Base-by-base conservation (phyloP, 2,888 invertebrate species). In the Adelognathus sp. region DNA sequence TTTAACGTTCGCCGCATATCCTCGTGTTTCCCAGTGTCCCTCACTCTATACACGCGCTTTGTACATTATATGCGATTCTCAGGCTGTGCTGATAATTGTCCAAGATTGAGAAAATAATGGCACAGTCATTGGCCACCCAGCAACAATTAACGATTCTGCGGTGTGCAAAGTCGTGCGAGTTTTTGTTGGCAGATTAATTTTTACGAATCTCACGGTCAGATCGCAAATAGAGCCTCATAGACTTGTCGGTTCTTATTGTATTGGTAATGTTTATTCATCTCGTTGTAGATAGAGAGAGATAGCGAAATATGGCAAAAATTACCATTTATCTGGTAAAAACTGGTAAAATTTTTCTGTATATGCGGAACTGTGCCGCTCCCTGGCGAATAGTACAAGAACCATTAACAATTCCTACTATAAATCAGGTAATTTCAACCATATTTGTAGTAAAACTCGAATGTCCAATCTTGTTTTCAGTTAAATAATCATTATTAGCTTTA, bases 1-100 rank as follows among this genome's bases (percentile, higher is more conserved):
- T 82, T 82, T 81, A 82, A 82, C 77, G 78, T 81, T 81, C 74
- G 72, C 77, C 66, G 52, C 66, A 71, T n/a, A n/a, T 76, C 66
- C 66, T 72, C 76, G 66, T 67, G 76, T 76, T 71, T 61, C 54
- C 76, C 41, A 61, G 21, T 58, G 39, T 67, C 66, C 36, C 54
- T 52, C 60, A 33, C 60, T 33, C 27, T 27, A 14, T 60, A 46
- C 54, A 24, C 50, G 14, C 33, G 36, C 24, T 64, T 44, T 41
- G 36, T 50, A 63, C 50, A 54, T 61, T 24, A 18, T 36, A 27
- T 33, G 16, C 31, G 50, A 3, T 46, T 46, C 63, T 46, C 63
- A 63, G 63, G 63, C 63, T 63, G 24, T 24, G 50, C 50, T 11
- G 50, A 50, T 50, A 50, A 50, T 50, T 21, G 50, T 50, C 11